A percentile compares a stretch with the other conserved stretches of the same genome.
These are phyloP conservation scores for Hylaeus volcanicus DNA, from an alignment of 1,140 invertebrate species.

Conservation along the genomic window DNA sequence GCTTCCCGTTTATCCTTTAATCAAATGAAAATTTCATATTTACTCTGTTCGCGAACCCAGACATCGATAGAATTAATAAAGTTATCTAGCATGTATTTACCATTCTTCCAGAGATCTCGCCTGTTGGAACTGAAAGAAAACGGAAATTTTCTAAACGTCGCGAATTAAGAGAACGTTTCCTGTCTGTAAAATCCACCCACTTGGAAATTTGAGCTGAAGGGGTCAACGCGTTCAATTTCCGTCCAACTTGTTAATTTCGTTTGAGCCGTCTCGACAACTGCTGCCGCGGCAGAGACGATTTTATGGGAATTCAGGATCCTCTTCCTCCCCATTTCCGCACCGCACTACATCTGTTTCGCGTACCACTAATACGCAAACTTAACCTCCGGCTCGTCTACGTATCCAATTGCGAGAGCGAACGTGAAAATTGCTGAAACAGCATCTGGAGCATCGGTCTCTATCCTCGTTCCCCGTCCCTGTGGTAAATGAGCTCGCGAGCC, in stretches of 20 bases:
- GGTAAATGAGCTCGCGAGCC: slow-evolving; percentile 38
- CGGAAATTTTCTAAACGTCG: background rate
- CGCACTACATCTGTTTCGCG: slow-evolving; percentile 2
- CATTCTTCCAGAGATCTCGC: no score
- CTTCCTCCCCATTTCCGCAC: slow-evolving; percentile 9
- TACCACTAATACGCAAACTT: slow-evolving; percentile 21
- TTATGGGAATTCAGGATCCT: background rate
- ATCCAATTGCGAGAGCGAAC: slow-evolving; percentile 21
- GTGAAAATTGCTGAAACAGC: slow-evolving; percentile 50
- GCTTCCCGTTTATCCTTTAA: no score
- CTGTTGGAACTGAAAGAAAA: background rate
- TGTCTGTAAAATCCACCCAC: background rate
- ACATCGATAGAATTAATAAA: no score
- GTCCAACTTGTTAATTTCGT: slow-evolving; percentile 11
- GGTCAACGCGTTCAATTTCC: slow-evolving; percentile 19
- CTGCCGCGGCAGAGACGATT: background rate
- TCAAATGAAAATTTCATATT: no score
- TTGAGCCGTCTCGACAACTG: background rate
- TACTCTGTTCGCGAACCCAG: no score
- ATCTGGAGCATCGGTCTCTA: slow-evolving; percentile 35
- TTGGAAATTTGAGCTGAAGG: background rate
- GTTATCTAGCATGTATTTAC: no score
- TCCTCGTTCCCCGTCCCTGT: background rate
- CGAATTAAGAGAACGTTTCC: background rate
- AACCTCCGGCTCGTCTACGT: slow-evolving; percentile 18